These are phyloP conservation scores for Thalassophryne amazonica DNA, from an alignment of 2,797 vertebrate species.

Conservation along the genomic window DNA sequence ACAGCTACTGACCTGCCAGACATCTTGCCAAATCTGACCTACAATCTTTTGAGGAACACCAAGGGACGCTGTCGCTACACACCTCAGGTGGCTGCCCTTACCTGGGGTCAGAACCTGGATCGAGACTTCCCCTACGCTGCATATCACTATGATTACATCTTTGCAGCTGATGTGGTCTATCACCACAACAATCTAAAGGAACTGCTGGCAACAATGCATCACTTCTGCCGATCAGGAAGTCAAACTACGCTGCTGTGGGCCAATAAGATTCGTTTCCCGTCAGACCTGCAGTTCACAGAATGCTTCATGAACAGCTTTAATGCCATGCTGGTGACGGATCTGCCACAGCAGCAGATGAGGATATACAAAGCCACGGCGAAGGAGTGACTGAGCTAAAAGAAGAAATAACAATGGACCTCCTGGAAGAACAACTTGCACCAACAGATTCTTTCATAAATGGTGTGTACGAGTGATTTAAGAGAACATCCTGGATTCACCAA, in stretches of 20 bases:
- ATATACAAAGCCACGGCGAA: slow-evolving; percentile 83
- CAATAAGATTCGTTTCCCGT: slow-evolving; percentile 91
- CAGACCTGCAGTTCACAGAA: slow-evolving; percentile 86
- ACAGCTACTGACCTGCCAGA: slow-evolving; percentile 91
- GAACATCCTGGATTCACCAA: too few relatives aligned
- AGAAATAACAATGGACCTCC: too few relatives aligned
- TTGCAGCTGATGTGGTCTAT: slow-evolving; percentile 93
- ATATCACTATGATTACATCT: slow-evolving; percentile 83
- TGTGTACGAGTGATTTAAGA: too few relatives aligned
- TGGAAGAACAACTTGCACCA: too few relatives aligned
- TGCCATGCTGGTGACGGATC: slow-evolving; percentile 80
- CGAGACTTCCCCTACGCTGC: slow-evolving; percentile 77
- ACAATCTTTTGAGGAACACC: slow-evolving; percentile 88
- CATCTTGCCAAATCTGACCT: slow-evolving; percentile 86
- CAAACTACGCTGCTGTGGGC: slow-evolving; percentile 87
- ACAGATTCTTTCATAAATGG: too few relatives aligned
- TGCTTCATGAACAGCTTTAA: slow-evolving; percentile 79
- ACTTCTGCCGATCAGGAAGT: slow-evolving; percentile 82
- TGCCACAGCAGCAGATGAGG: slow-evolving; percentile 79
- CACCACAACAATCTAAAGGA: slow-evolving; percentile 81
- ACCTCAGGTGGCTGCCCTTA: slow-evolving; percentile 84
- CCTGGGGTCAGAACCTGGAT: slow-evolving; percentile 84
- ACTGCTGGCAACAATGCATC: slow-evolving; percentile 83
- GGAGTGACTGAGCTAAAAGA: slow-evolving; percentile 50
- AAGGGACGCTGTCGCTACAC: slow-evolving; percentile 72